Evolutionary conservation across 2,797 vertebrate species (phyloP).

Genomic region (Distichodus sexfasciatus): DNA sequence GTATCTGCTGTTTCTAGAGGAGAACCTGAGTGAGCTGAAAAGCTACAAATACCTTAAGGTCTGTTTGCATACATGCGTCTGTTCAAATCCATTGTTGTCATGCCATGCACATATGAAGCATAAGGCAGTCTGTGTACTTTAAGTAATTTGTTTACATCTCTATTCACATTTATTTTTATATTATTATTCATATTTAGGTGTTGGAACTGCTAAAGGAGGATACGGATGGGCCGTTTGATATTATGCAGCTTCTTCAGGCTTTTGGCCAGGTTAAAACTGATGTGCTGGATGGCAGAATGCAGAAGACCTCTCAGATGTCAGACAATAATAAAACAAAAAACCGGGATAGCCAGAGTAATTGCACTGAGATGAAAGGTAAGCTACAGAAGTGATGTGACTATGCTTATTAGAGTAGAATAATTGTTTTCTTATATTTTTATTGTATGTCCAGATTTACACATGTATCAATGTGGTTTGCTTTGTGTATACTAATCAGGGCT

Average conservation of each 20-base stretch:
- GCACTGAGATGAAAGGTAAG: conserved; percentile 40
- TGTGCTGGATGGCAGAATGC: conserved; percentile 72
- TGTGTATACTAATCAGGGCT: too few relatives aligned
- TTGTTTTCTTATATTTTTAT: background rate
- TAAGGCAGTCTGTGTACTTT: too few relatives aligned
- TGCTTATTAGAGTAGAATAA: background rate
- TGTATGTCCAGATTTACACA: background rate
- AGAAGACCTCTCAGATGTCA: background rate
- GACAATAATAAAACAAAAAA: background rate
- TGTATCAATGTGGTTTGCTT: background rate
- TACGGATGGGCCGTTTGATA: conserved; percentile 76
- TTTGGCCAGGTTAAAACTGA: conserved; percentile 89
- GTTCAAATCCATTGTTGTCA: background rate
- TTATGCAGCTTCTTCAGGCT: conserved; percentile 80
- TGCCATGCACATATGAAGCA: background rate
- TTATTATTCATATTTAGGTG: conserved; percentile 17
- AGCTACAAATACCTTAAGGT: conserved; percentile 94
- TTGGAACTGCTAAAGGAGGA: conserved; percentile 83
- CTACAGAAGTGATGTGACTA: background rate
- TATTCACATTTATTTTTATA: background rate
- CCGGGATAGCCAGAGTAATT: background rate
- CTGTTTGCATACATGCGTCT: conserved; percentile 1
- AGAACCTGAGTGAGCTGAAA: conserved; percentile 94
- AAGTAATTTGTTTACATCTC: too few relatives aligned
- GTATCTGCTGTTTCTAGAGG: conserved; percentile 89